Conservation (phyloP, 2,797 vertebrate genomes). For the Acanthurus leucopareius region DNA sequence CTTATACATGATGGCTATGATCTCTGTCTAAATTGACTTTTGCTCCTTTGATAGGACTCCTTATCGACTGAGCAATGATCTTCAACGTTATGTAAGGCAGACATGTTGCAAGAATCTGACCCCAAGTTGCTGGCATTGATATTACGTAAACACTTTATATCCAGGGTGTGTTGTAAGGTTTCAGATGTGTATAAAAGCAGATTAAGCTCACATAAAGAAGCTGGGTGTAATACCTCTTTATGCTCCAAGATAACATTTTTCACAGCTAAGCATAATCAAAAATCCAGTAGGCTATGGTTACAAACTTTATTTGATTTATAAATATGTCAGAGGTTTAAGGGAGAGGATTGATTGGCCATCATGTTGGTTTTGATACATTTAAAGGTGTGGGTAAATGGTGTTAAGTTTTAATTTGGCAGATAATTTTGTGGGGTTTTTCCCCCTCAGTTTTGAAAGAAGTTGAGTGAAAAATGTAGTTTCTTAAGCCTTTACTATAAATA, state of each 20-base stretch:
- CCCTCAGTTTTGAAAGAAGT: no score
- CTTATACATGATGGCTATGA: not conserved
- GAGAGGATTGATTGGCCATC: no score
- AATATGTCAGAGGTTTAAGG: slow-evolving; percentile 1
- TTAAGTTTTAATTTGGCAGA: no score
- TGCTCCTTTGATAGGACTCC: not conserved
- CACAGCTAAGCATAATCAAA: not conserved
- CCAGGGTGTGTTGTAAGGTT: not conserved
- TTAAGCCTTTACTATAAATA: no score
- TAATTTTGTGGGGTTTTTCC: no score
- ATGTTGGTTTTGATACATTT: no score
- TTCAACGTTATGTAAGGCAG: slow-evolving; percentile 14
- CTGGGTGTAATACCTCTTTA: not conserved
- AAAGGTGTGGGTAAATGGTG: no score
- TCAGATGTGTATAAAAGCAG: not conserved
- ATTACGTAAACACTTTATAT: slow-evolving; percentile 6
- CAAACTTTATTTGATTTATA: slow-evolving; percentile 20
- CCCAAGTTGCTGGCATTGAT: not conserved
- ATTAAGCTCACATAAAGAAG: not conserved
- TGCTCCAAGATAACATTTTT: slow-evolving; percentile 8
- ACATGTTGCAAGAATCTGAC: slow-evolving; percentile 1
- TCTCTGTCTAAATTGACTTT: not conserved
- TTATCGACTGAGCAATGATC: not conserved
- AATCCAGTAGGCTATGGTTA: no score
- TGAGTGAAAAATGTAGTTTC: no score